Evolutionary conservation across 2,797 vertebrate genomes (phyloP).

Genomic region (Coilia nasus): DNA sequence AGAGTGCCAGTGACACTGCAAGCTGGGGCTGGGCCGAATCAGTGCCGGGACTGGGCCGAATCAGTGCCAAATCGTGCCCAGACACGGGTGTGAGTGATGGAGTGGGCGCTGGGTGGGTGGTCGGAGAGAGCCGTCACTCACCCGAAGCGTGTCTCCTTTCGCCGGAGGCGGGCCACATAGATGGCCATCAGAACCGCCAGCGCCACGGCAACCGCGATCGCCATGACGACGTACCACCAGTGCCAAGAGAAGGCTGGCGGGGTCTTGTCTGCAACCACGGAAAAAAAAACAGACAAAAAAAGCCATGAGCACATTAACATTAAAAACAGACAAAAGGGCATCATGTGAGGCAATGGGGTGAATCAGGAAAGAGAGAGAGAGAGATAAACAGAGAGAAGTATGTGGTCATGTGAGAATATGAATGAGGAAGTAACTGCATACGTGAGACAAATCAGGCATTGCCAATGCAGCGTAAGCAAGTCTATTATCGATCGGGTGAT

Average conservation of each 20-base stretch:
- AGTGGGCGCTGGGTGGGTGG: too few relatives aligned
- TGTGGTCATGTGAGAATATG: not conserved
- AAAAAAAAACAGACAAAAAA: conserved; percentile 36
- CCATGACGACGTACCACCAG: conserved; percentile 92
- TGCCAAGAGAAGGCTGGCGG: conserved; percentile 83
- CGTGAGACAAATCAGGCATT: too few relatives aligned
- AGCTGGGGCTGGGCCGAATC: too few relatives aligned
- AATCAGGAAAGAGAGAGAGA: not conserved
- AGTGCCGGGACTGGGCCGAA: too few relatives aligned
- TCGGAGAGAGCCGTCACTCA: conserved; percentile 61
- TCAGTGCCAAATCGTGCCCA: not conserved
- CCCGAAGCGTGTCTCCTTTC: conserved; percentile 90
- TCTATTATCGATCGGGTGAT: too few relatives aligned
- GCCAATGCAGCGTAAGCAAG: too few relatives aligned
- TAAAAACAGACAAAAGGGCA: not conserved
- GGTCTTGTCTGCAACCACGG: conserved; percentile 49
- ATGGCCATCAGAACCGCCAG: conserved; percentile 79
- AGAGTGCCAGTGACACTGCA: too few relatives aligned
- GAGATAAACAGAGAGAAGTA: not conserved
- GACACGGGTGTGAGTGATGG: not conserved
- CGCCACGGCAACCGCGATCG: conserved; percentile 73
- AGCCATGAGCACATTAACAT: conserved; percentile 10
- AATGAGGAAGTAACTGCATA: not conserved
- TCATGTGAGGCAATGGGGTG: not conserved
- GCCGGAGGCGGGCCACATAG: conserved; percentile 81